These are phyloP conservation scores for Latrodectus geometricus DNA, from an alignment of 1,140 invertebrate genomes.

Conservation along the genomic window DNA sequence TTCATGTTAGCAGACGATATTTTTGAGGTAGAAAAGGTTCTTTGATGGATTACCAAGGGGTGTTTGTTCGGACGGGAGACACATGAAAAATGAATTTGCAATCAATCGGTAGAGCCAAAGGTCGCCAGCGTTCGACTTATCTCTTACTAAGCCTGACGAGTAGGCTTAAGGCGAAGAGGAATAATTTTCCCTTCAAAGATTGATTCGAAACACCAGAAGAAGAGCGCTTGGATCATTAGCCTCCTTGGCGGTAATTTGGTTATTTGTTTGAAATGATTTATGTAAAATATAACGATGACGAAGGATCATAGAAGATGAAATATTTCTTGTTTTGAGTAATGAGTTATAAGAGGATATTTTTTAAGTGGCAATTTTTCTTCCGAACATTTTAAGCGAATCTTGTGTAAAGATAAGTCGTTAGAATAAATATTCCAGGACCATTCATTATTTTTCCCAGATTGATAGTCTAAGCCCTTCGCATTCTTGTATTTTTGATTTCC, in stretches of 20 bases:
- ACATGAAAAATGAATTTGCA: constrained; percentile 44
- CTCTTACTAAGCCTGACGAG: neutral
- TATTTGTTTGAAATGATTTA: constrained; percentile 5
- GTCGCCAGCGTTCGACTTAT: neutral
- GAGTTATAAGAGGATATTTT: neutral
- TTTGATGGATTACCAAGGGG: constrained; percentile 8
- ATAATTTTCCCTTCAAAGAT: neutral
- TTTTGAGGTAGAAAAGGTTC: neutral
- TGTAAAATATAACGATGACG: neutral
- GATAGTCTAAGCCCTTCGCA: too few relatives aligned
- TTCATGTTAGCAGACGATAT: too few relatives aligned
- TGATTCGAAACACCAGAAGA: neutral
- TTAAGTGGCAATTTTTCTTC: neutral
- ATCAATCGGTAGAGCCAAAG: constrained; percentile 24
- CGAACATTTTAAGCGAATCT: too few relatives aligned
- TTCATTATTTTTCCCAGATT: too few relatives aligned
- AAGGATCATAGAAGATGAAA: neutral
- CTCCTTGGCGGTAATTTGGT: constrained; percentile 3
- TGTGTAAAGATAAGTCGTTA: too few relatives aligned
- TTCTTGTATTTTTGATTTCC: too few relatives aligned
- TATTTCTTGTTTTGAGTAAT: neutral
- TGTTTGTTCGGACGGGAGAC: neutral
- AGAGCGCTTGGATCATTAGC: neutral
- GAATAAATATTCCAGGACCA: too few relatives aligned
- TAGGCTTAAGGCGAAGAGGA: neutral